Evolutionary conservation across 2,113 vertebrate genomes (phyloP).

Genomic region (Neofelis nebulosa): DNA sequence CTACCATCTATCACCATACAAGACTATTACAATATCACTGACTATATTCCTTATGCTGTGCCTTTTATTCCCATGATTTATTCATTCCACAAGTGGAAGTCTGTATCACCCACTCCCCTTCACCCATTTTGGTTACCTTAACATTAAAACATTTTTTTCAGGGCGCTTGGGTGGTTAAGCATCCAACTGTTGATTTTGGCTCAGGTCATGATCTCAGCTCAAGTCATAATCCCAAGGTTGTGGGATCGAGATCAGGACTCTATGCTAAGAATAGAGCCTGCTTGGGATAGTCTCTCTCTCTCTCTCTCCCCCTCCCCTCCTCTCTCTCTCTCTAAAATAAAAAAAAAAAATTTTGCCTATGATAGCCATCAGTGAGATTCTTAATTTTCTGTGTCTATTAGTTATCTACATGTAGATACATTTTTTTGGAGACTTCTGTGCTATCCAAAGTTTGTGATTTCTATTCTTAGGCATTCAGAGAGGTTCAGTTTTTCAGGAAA

Average conservation of each 20-base stretch:
- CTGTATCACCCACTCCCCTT: not conserved
- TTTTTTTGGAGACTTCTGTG: not conserved
- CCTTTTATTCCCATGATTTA: not conserved
- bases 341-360: no score
- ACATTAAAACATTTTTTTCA: not conserved
- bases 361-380: not conserved
- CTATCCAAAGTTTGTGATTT: not conserved
- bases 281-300: no score
- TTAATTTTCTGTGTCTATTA: not conserved
- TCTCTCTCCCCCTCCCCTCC: no score
- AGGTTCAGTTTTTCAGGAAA: not conserved
- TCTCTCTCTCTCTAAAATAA: no score
- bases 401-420: not conserved
- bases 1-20: not conserved
- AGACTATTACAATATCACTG: not conserved
- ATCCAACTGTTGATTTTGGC: no score
- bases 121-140: not conserved
- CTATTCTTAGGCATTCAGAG: not conserved
- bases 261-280: no score
- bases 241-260: no score
- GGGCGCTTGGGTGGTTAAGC: no score
- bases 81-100: not conserved
- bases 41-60: not conserved
- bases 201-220: no score
- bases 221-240: no score